Evolutionary conservation across 37 sponge, comb jelly and placozoan genomes (phyloP), one percentile per base, ranked within the genome.

Genomic region (Aphrocallistes beatrix): DNA sequence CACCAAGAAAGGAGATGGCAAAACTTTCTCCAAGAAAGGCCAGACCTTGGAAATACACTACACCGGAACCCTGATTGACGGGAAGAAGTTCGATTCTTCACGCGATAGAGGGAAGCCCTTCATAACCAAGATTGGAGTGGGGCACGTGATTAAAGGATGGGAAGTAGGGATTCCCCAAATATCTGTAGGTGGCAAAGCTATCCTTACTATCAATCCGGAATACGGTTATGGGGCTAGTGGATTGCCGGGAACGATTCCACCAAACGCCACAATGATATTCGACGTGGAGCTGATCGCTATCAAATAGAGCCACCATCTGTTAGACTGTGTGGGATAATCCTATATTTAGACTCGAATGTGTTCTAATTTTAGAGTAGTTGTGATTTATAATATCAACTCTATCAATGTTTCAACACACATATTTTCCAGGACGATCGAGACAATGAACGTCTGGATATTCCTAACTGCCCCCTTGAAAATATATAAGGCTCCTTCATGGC

Each of bases 61-160:
- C 82, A 90, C 91, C 48, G 96, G 97, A 16, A 97, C 98, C 23
- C 90, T 97, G 81, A 91, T 86, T 0, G 88, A 92, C 69, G 99
- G 99, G 8, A 91, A 86, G 51, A 93, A 97, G 87, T 97, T 97
- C 90, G 99, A 97, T 48, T 93, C 94, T 37, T 98, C 99, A n/a
- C 47, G 91, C 23, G 96, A 98, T 47, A 85, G 92, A 28, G 90
- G 89, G 21, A 87, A 51, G 60, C 95, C 95, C 34, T 97, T 97
- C 85, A 83, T 86, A 50, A 93, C 93, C 82, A 88, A 87, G 48
- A 86, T 98, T 85, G 99, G 99, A 8, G 45, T 51, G 37, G 99
- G 99, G 1, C 82, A 92, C 38, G 99, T 98, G 37, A 98, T 98
- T 51, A 87, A 86, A 51, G 90, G 91, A 8, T 92, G 91, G 93